Evolutionary conservation across 2,113 vertebrate genomes (phyloP).

Genomic region (Sander lucioperca): DNA sequence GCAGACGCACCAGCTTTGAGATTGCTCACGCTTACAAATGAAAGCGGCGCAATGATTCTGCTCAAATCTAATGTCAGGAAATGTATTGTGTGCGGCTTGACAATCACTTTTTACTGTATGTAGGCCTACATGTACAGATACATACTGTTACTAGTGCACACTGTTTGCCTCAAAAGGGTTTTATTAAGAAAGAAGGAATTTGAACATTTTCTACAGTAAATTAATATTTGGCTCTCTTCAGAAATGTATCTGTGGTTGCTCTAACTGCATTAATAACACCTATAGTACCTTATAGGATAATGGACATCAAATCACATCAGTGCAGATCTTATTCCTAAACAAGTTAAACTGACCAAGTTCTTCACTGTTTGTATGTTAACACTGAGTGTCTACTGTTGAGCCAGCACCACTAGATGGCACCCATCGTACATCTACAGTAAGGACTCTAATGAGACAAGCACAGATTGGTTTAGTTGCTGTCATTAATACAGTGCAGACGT

Average conservation of each 20-base stretch:
- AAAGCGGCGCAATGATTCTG: conserved; percentile 21
- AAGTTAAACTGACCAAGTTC: not conserved
- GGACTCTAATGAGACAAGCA: not conserved
- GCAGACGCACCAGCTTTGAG: not conserved
- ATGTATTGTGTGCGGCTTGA: not conserved
- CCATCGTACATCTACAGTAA: not conserved
- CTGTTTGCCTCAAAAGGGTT: not conserved
- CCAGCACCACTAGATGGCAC: conserved; percentile 52
- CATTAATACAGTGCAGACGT: not conserved
- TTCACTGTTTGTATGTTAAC: not conserved
- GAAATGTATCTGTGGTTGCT: no score
- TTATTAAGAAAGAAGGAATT: not conserved
- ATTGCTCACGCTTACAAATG: conserved; percentile 18
- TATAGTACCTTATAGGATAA: not conserved
- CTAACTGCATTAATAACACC: not conserved
- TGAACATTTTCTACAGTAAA: not conserved
- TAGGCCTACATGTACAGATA: not conserved
- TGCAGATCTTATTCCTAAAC: not conserved
- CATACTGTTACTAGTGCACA: not conserved
- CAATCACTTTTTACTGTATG: not conserved
- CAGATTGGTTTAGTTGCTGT: not conserved
- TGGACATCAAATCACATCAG: not conserved
- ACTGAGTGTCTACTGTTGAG: not conserved
- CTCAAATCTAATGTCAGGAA: conserved; percentile 4
- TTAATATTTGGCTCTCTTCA: not conserved